Evolutionary conservation across 1,140 invertebrate species (phyloP).

Genomic region (Belonocnema kinseyi): DNA sequence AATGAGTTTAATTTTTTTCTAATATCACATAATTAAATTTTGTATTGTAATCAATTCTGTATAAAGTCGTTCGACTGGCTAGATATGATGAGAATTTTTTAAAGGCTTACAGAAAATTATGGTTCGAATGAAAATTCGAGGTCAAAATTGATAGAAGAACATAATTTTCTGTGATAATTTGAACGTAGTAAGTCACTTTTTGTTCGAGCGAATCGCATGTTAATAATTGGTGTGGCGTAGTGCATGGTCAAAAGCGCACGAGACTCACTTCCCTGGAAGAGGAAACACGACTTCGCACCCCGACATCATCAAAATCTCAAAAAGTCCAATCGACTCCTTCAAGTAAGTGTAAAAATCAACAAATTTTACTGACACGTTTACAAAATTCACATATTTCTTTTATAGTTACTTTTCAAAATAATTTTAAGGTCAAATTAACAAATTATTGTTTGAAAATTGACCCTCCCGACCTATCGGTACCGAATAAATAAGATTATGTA

Average conservation of each 20-base stretch:
- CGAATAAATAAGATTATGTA: too few species aligned
- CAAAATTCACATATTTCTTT: background rate
- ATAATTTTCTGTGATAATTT: background rate
- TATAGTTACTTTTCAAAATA: too few species aligned
- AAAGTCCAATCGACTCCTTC: constrained; percentile 54
- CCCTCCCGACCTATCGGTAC: too few species aligned
- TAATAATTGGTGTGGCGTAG: constrained; percentile 68
- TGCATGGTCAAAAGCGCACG: constrained; percentile 67
- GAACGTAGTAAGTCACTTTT: constrained; percentile 4
- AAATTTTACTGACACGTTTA: background rate
- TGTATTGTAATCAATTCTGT: too few species aligned
- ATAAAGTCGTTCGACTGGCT: too few species aligned
- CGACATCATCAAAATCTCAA: constrained; percentile 59
- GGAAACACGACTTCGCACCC: constrained; percentile 43
- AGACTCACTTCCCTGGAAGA: constrained; percentile 58
- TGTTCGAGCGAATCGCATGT: constrained; percentile 49
- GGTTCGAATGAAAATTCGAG: too few species aligned
- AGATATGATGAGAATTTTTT: too few species aligned
- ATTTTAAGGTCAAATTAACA: too few species aligned
- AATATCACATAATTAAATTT: too few species aligned
- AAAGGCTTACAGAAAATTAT: too few species aligned
- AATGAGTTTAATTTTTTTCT: too few species aligned
- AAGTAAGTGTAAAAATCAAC: constrained; percentile 63
- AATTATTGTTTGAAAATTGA: background rate
- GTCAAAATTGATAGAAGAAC: background rate